A percentile compares a stretch with the other conserved stretches of the same genome.
These are phyloP conservation scores for Cepaea hortensis DNA, from an alignment of 2,888 invertebrate genomes.

Conservation along the genomic window DNA sequence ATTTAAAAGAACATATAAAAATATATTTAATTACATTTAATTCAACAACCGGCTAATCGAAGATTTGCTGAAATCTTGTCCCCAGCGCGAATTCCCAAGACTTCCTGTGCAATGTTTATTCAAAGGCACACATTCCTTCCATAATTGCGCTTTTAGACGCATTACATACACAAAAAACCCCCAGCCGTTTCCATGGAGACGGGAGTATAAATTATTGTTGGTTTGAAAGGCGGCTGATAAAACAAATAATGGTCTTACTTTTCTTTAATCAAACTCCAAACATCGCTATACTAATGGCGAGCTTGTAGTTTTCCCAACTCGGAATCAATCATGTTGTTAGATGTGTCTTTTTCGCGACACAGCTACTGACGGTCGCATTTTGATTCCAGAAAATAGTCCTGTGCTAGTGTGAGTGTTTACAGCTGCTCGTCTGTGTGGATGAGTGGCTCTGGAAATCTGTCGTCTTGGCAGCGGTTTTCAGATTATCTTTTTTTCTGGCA, in stretches of 20 bases:
- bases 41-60: slow-evolving; percentile 1
- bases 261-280: background rate
- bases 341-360: background rate
- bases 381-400: background rate
- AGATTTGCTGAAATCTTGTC: background rate
- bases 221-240: background rate
- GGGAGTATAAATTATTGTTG: background rate
- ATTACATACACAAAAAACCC: background rate
- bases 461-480: too few species aligned
- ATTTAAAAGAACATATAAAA: background rate
- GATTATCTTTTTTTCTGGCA: too few species aligned
- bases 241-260: background rate
- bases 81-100: background rate
- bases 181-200: background rate
- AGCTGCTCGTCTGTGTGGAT: too few species aligned
- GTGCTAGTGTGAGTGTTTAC: too few species aligned
- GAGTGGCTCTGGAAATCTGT: too few species aligned
- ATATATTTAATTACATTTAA: slow-evolving; percentile 7
- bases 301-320: background rate
- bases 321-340: slow-evolving; percentile 6
- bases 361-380: background rate
- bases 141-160: background rate
- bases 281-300: background rate
- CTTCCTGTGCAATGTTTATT: background rate
- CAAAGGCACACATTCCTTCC: background rate